phyloP scores from a whole-genome alignment of 2,797 vertebrate genomes.

The Notamacropus eugenii region DNA sequence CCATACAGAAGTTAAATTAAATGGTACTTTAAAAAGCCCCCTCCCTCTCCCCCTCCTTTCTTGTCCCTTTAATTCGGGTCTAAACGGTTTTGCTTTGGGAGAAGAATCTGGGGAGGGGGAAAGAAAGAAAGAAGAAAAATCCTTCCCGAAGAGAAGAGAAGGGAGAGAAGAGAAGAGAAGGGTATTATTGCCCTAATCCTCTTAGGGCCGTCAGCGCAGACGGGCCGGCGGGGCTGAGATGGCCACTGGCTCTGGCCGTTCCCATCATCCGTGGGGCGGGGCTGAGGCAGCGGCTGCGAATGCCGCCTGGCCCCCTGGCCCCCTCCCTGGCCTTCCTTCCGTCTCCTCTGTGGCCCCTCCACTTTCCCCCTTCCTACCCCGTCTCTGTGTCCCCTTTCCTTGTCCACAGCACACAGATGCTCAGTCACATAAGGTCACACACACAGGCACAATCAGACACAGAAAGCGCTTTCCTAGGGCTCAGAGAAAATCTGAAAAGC shows the following conservation, averaged over 20 bases:
- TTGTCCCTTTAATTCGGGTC: conserved; percentile 97
- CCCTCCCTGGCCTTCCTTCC: background rate
- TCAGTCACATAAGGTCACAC: background rate
- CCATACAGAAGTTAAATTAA: conserved; percentile 91
- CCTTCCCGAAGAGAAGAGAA: conserved; percentile 60
- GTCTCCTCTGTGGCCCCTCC: background rate
- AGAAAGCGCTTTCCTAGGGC: conserved; percentile 84
- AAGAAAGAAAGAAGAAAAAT: conserved; percentile 87
- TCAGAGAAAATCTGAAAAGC: conserved; percentile 89
- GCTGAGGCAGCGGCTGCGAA: conserved; percentile 39
- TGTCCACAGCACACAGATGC: conserved; percentile 72
- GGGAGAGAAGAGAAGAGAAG: conserved; percentile 92
- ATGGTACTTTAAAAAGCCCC: conserved; percentile 85
- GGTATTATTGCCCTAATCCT: conserved; percentile 99
- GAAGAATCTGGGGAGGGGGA: conserved; percentile 89
- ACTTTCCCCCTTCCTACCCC: background rate
- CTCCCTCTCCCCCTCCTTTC: conserved; percentile 86
- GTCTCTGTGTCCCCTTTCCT: background rate
- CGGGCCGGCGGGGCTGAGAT: conserved; percentile 95
- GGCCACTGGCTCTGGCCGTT: conserved; percentile 93
- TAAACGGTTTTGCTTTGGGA: conserved; percentile 99
- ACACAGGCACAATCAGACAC: background rate
- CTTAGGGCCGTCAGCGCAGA: conserved; percentile 98
- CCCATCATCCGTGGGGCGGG: conserved; percentile 85
- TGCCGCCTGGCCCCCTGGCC: background rate